Conservation (phyloP, 2,888 invertebrate genomes). For the Clepsis dumicolana region DNA sequence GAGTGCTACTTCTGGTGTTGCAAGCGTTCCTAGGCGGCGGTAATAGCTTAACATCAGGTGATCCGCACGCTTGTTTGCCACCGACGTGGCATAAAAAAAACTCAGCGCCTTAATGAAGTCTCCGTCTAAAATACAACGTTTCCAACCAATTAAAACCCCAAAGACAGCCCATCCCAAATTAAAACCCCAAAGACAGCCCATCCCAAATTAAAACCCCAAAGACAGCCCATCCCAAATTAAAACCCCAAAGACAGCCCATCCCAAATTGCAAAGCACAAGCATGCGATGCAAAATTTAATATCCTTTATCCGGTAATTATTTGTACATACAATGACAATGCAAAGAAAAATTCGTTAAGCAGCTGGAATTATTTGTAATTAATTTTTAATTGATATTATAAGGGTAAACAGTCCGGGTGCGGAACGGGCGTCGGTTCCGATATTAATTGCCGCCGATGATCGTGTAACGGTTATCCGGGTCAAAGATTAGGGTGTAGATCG, state of each 20-base stretch:
- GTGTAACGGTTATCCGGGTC: conserved; percentile 9
- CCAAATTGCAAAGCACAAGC: conserved; percentile 1
- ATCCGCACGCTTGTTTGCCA: too few species aligned
- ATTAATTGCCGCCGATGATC: conserved; percentile 22
- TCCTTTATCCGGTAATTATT: conserved; percentile 17
- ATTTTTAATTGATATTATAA: conserved; percentile 26
- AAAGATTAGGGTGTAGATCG: conserved; percentile 1
- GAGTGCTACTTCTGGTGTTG: too few species aligned
- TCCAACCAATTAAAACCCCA: not conserved
- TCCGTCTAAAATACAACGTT: conserved; percentile 1
- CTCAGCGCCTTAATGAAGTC: too few species aligned
- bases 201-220: not conserved
- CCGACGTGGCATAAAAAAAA: too few species aligned
- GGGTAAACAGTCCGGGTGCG: conserved; percentile 17
- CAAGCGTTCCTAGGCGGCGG: too few species aligned
- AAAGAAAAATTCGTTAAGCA: too few species aligned
- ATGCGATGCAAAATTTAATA: conserved; percentile 13
- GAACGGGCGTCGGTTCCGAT: not conserved
- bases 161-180: not conserved
- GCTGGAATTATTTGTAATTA: too few species aligned
- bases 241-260: not conserved
- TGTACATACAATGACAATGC: too few species aligned
- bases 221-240: not conserved
- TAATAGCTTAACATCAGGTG: too few species aligned
- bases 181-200: too few species aligned